Conservation (phyloP, 2,888 invertebrate species). For the Coelopa pilipes region DNA sequence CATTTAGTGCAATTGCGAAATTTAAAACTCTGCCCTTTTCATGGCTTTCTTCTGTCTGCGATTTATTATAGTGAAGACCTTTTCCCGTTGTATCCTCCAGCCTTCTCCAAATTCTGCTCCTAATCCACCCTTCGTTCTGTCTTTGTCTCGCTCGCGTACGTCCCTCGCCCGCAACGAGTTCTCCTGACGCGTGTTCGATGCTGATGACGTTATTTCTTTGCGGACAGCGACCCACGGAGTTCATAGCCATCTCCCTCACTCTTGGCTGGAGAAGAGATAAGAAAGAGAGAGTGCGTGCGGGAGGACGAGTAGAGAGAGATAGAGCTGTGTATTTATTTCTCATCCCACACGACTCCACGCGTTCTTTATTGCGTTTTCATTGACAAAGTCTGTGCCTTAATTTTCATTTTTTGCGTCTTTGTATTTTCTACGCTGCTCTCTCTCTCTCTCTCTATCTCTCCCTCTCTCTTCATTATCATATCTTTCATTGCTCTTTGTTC, state of each 20-base stretch:
- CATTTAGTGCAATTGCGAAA: no score
- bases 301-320: neutral
- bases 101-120: neutral
- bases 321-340: neutral
- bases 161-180: neutral
- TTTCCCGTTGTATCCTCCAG: no score
- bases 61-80: no score
- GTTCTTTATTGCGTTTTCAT: neutral
- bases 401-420: neutral
- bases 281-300: neutral
- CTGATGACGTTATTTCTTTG: neutral
- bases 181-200: neutral
- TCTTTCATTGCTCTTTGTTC: neutral
- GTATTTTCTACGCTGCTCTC: neutral
- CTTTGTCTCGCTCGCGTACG: neutral
- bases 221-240: conserved; percentile 2
- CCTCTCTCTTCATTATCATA: neutral
- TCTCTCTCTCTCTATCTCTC: neutral
- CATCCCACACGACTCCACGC: neutral
- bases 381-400: conserved; percentile 1
- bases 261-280: no score
- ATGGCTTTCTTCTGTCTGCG: no score
- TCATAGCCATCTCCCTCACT: neutral
- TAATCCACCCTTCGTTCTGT: neutral
- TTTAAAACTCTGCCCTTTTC: no score